Evolutionary conservation across 2,888 invertebrate genomes (phyloP).

Genomic region (Apotomis turbidana): DNA sequence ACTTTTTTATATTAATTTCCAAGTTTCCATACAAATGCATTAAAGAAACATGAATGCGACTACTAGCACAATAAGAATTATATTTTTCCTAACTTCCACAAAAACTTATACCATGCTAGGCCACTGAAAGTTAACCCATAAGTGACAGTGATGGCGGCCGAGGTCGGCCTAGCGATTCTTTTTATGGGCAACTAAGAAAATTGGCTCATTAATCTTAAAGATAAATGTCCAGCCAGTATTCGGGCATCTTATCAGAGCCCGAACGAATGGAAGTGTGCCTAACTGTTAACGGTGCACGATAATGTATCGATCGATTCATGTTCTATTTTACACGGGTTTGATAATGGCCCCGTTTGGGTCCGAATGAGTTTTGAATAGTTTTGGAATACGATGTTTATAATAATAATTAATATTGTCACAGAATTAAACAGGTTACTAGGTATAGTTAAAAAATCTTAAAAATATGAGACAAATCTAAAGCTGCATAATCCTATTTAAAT

Average conservation of each 20-base stretch:
- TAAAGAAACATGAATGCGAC: neutral
- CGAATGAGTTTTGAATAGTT: neutral
- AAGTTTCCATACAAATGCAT: neutral
- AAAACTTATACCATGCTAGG: slow-evolving; percentile 54
- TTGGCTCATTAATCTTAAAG: slow-evolving; percentile 84
- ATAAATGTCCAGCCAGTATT: slow-evolving; percentile 82
- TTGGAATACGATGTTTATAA: neutral
- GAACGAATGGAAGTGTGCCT: slow-evolving; percentile 75
- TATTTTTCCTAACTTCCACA: slow-evolving; percentile 28
- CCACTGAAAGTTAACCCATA: slow-evolving; percentile 67
- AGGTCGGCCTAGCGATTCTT: slow-evolving; percentile 79
- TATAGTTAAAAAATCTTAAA: too few relatives aligned
- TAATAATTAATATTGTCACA: too few relatives aligned
- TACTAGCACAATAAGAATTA: slow-evolving; percentile 13
- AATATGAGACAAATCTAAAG: too few relatives aligned
- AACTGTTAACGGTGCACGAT: slow-evolving; percentile 53
- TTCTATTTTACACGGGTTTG: slow-evolving; percentile 36
- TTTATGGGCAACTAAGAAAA: slow-evolving; percentile 84
- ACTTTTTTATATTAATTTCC: neutral
- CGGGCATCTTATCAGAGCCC: slow-evolving; percentile 79
- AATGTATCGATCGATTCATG: slow-evolving; percentile 52
- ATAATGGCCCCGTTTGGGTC: slow-evolving; percentile 13
- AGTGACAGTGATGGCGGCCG: slow-evolving; percentile 66
- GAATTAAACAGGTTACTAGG: too few relatives aligned
- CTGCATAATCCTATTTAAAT: too few relatives aligned